A percentile compares a stretch with the other conserved stretches of the same genome.
These are phyloP conservation scores for Nasalis larvatus DNA, from an alignment of 2,113 vertebrate species.

Conservation along the genomic window DNA sequence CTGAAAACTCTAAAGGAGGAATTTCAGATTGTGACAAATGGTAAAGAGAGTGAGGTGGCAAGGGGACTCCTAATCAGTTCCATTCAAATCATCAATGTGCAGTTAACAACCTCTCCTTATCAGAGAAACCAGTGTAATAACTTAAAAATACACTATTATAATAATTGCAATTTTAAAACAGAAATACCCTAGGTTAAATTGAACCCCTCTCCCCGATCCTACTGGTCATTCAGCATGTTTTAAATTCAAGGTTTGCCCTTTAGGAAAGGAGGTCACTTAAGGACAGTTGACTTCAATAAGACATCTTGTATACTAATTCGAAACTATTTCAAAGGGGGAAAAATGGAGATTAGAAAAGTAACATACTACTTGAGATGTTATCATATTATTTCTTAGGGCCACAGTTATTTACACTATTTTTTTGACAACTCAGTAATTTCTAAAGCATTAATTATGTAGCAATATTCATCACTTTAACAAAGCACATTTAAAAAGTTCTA, in stretches of 20 bases:
- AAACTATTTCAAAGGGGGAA: slow-evolving; percentile 29
- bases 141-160: background rate
- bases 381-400: background rate
- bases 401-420: slow-evolving; percentile 36
- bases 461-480: slow-evolving; percentile 37
- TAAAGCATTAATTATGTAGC: slow-evolving; percentile 11
- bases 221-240: background rate
- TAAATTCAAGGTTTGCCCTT: slow-evolving; percentile 40
- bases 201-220: background rate
- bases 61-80: background rate
- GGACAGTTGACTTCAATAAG: slow-evolving; percentile 47
- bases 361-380: background rate
- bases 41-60: background rate
- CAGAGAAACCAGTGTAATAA: background rate
- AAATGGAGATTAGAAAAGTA: background rate
- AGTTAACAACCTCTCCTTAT: background rate
- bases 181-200: background rate
- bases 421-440: background rate
- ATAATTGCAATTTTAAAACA: slow-evolving; percentile 4
- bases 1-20: background rate
- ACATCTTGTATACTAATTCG: background rate
- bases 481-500: slow-evolving; percentile 41
- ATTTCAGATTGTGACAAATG: background rate
- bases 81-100: background rate
- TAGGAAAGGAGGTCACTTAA: slow-evolving; percentile 46